Conservation (phyloP, 2,113 vertebrate genomes). For the Pterophyllum scalare region DNA sequence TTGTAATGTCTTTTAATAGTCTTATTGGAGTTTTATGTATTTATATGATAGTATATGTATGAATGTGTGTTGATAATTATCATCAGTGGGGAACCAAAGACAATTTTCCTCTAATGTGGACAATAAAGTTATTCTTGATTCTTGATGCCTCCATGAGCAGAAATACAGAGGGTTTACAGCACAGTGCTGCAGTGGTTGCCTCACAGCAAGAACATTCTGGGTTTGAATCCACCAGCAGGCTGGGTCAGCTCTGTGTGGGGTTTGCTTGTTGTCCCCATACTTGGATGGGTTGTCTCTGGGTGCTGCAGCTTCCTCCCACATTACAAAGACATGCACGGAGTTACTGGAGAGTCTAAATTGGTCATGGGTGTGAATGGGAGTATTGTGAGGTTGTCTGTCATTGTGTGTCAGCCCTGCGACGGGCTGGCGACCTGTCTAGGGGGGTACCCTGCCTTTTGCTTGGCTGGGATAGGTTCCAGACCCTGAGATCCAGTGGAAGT, state of each 20-base stretch:
- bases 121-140: too few relatives aligned
- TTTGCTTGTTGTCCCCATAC: fast-evolving
- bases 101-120: too few relatives aligned
- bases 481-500: fast-evolving
- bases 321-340: not conserved
- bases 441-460: not conserved
- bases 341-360: not conserved
- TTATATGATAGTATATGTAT: too few relatives aligned
- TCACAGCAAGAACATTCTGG: not conserved
- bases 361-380: not conserved
- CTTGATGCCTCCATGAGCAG: not conserved
- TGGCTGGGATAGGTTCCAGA: not conserved
- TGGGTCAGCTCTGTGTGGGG: too few relatives aligned
- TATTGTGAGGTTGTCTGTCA: not conserved
- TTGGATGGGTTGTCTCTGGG: not conserved
- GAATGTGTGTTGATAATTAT: too few relatives aligned
- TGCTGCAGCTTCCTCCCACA: not conserved
- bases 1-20: too few relatives aligned
- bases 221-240: not conserved
- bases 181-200: not conserved
- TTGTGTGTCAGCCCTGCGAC: not conserved
- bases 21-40: too few relatives aligned
- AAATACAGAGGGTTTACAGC: too few relatives aligned
- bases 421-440: not conserved
- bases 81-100: too few relatives aligned